Base-by-base conservation (phyloP, 2,888 invertebrate species). In the Eristalinus aeneus region DNA sequence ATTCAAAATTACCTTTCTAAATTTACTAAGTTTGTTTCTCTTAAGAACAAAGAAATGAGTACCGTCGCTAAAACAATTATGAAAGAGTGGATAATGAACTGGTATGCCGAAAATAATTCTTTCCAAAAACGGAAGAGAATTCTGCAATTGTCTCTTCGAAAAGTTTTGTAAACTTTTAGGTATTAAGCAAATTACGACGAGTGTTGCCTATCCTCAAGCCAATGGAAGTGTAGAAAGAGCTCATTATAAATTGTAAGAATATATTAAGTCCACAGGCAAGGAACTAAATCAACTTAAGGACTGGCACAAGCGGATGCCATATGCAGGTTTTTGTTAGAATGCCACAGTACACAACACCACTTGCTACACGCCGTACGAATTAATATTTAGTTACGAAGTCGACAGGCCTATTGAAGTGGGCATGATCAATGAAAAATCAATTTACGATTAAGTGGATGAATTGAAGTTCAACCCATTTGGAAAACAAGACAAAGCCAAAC, bases 1-100 rank as follows among this genome's bases (percentile, higher is more conserved):
- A 81, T 85, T 54, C 46, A 69, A 22, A 78, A 88, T 31, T 11
- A 46, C 8, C 82, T 88, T 36, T 71, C 74, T 12, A 83, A 86
- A 63, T 83, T 74, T 76, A 68, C 73, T 0, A 76, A 85, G n/a
- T 31, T 77, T 20, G 65, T 85, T 12, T 64, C 76, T 0, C 10
- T 69, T 3, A 75, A 75, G 5, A 32, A 31, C 1, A 67, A 73
- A 16, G 64, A 34, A 1, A 11, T 77, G 22, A 3, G 8, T n/a
- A 67, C 53, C 10, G 71, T 64, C 22, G 54, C 72, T 16, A 36
- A 73, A 27, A 63, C 75, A 20, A 27, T 63, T 1, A 78, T 77
- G 58, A 22, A 63, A 27, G 61, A 56, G 11, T 74, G 74, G 39
- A 23, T 46, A 9, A 16, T 65, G 27, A 65, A 65, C 34, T n/a